A percentile compares a stretch with the other conserved stretches of the same genome.
These are phyloP conservation scores for Notolepis coatsorum DNA, from an alignment of 2,797 vertebrate genomes.

Conservation along the genomic window DNA sequence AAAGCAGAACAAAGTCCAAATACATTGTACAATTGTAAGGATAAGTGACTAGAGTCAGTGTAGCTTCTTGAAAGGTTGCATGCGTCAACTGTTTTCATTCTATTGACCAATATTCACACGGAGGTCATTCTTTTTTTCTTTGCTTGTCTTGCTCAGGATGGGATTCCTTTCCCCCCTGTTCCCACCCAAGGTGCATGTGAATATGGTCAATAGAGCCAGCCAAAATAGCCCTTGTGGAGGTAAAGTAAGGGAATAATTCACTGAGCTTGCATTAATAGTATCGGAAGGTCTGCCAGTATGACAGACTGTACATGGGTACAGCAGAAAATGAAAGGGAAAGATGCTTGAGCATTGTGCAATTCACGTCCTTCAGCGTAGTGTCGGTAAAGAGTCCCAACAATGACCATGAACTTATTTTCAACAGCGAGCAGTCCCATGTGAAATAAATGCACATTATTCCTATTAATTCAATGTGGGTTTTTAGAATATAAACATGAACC, in stretches of 20 bases:
- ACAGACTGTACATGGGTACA: conserved; percentile 15
- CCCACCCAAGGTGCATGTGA: too few species aligned
- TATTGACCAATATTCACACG: neutral
- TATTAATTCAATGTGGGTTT: neutral
- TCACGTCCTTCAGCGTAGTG: neutral
- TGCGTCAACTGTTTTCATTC: neutral
- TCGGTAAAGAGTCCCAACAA: neutral
- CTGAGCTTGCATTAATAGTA: neutral
- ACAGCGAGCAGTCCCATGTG: conserved; percentile 1
- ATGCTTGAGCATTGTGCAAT: neutral
- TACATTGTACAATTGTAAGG: conserved; percentile 27
- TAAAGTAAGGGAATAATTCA: conserved; percentile 13
- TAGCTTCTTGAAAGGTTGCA: conserved; percentile 14
- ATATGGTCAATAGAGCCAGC: neutral
- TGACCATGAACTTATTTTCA: too few species aligned
- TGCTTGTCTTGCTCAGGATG: too few species aligned
- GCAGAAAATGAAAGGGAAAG: conserved; percentile 14
- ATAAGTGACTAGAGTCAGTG: conserved; percentile 16
- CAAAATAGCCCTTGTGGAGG: conserved; percentile 19
- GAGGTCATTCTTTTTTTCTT: too few species aligned
- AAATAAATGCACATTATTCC: neutral
- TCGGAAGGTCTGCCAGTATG: conserved; percentile 12
- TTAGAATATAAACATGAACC: conserved; percentile 20
- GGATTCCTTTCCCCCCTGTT: too few species aligned
- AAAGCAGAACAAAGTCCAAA: conserved; percentile 42